A percentile compares a stretch with the other conserved stretches of the same genome.
Conservation (phyloP, 2,797 vertebrate species). For the Sternarchorhynchus goeldii region DNA sequence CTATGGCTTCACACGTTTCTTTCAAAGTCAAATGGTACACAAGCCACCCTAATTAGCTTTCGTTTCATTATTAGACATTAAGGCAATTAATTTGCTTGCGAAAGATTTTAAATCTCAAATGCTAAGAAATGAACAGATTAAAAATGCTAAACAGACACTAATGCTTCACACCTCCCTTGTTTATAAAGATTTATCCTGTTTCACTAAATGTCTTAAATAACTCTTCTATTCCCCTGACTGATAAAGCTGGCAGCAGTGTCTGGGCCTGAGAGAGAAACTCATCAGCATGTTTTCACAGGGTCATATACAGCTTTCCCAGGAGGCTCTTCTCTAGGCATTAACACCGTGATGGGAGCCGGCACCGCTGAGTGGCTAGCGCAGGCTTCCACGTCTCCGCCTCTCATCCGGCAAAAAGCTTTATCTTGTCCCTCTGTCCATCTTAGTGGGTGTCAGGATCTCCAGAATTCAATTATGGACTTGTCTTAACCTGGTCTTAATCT, state of each 20-base stretch:
- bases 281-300: conserved; percentile 73
- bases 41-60: conserved; percentile 52
- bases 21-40: conserved; percentile 55
- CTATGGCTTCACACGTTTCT: conserved; percentile 45
- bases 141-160: conserved; percentile 49
- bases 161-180: conserved; percentile 54
- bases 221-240: conserved; percentile 43
- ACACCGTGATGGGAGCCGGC: conserved; percentile 74
- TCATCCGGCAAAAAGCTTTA: conserved; percentile 78
- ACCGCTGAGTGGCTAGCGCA: conserved; percentile 69
- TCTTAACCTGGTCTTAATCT: conserved; percentile 69
- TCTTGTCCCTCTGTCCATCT: conserved; percentile 75
- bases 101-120: conserved; percentile 51
- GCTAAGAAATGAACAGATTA: conserved; percentile 40
- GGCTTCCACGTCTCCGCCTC: conserved; percentile 66
- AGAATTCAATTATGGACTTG: conserved; percentile 78
- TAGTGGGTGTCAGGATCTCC: conserved; percentile 75
- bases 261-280: conserved; percentile 48
- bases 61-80: conserved; percentile 57
- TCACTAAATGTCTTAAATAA: conserved; percentile 48
- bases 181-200: conserved; percentile 60
- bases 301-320: conserved; percentile 74
- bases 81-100: conserved; percentile 54
- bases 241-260: conserved; percentile 32
- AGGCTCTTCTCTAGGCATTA: conserved; percentile 73